These are phyloP conservation scores for Corydoras sp. DNA, from an alignment of 2,113 vertebrate genomes.

Conservation along the genomic window DNA sequence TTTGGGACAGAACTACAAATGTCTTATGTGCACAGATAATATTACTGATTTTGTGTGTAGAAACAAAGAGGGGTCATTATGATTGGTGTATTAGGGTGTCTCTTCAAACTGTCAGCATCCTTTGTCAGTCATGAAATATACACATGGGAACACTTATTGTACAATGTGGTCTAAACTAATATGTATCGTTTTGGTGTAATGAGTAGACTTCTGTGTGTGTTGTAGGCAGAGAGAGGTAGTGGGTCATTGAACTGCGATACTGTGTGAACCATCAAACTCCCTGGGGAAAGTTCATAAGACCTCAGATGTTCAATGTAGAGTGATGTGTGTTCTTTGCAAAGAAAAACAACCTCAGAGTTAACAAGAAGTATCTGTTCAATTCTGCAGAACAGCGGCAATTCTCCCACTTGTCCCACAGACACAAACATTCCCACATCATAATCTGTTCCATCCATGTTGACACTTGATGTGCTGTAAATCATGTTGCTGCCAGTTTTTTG, in stretches of 20 bases:
- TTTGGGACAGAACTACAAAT: too few relatives aligned
- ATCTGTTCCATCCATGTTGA: slow-evolving; percentile 33
- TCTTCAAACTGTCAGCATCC: neutral
- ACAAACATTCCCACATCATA: slow-evolving; percentile 33
- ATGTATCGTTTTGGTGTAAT: slow-evolving; percentile 20
- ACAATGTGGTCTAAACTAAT: slow-evolving; percentile 9
- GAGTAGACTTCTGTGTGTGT: slow-evolving; percentile 6
- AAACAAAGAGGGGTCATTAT: too few relatives aligned
- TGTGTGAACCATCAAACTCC: slow-evolving; percentile 10
- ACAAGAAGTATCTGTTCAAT: slow-evolving; percentile 24
- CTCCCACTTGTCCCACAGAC: slow-evolving; percentile 11
- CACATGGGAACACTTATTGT: too few relatives aligned
- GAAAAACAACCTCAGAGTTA: slow-evolving; percentile 8
- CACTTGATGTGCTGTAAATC: slow-evolving; percentile 16
- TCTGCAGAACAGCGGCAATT: slow-evolving; percentile 26
- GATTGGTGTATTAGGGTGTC: too few relatives aligned
- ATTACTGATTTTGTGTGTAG: too few relatives aligned
- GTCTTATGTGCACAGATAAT: too few relatives aligned
- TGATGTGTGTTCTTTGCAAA: too few relatives aligned
- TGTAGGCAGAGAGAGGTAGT: slow-evolving; percentile 16
- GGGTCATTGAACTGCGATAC: slow-evolving; percentile 26
- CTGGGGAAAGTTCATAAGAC: slow-evolving; percentile 21
- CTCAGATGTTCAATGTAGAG: slow-evolving; percentile 27
- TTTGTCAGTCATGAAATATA: neutral
- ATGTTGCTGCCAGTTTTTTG: slow-evolving; percentile 14